A percentile compares a stretch with the other conserved stretches of the same genome.
Evolutionary conservation across 2,888 invertebrate species (phyloP).

Genomic region (Mechanitis messenoides): DNA sequence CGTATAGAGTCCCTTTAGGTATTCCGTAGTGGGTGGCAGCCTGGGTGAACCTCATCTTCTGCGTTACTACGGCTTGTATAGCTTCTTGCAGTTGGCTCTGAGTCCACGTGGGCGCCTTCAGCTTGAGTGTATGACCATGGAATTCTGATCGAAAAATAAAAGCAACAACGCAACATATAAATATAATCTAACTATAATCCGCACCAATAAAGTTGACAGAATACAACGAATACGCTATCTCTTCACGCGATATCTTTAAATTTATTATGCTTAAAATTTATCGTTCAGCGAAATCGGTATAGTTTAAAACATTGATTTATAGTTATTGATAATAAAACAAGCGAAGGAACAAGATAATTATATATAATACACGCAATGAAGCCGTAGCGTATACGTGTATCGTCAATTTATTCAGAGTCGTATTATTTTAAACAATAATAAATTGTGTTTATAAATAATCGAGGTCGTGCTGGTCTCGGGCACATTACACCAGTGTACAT

Average conservation of each 20-base stretch:
- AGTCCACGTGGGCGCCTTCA: constrained; percentile 86
- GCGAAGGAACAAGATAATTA: constrained; percentile 11
- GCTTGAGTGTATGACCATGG: constrained; percentile 81
- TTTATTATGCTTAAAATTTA: not conserved
- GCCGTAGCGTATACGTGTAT: constrained; percentile 16
- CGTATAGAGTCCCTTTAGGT: constrained; percentile 86
- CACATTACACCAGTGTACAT: constrained; percentile 39
- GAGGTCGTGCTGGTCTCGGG: constrained; percentile 28
- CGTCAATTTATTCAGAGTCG: constrained; percentile 20
- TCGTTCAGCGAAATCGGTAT: not conserved
- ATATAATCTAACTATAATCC: constrained; percentile 27
- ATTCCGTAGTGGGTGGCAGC: constrained; percentile 83
- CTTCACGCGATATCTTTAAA: not conserved
- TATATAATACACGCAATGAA: constrained; percentile 21
- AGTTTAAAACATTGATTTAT: constrained; percentile 3
- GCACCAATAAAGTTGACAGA: constrained; percentile 31
- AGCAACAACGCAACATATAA: constrained; percentile 40
- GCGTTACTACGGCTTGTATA: constrained; percentile 84
- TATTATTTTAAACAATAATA: constrained; percentile 31
- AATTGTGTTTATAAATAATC: constrained; percentile 28
- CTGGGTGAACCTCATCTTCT: constrained; percentile 86
- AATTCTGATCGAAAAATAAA: constrained; percentile 55
- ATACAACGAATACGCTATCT: constrained; percentile 6
- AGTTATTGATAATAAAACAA: constrained; percentile 5
- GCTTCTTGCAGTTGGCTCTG: constrained; percentile 85